Evolutionary conservation across 2,888 invertebrate species (phyloP).

Genomic region (Drosophila austrosaltans): DNA sequence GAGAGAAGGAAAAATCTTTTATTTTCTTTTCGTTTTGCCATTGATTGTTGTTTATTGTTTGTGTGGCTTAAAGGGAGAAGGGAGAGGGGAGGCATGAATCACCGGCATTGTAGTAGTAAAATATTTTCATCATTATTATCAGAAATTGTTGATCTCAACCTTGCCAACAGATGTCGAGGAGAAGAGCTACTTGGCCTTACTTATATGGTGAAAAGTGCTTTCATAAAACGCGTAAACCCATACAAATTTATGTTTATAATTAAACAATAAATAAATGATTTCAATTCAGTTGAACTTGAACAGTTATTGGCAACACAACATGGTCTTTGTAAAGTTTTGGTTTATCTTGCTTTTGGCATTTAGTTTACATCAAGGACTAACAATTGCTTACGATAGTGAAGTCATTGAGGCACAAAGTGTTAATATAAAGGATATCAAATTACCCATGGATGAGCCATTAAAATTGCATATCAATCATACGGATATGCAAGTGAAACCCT

Average conservation of each 20-base stretch:
- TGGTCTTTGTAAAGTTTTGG: not conserved
- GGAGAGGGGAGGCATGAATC: slow-evolving; percentile 10
- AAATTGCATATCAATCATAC: slow-evolving; percentile 32
- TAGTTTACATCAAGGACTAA: slow-evolving; percentile 14
- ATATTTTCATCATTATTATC: slow-evolving; percentile 22
- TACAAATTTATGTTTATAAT: slow-evolving; percentile 18
- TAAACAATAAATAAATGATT: slow-evolving; percentile 41
- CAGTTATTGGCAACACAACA: slow-evolving; percentile 10
- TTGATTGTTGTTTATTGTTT: slow-evolving; percentile 42
- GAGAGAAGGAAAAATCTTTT: slow-evolving; percentile 21
- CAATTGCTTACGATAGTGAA: slow-evolving; percentile 57
- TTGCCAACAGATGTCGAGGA: slow-evolving; percentile 39
- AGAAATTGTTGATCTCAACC: slow-evolving; percentile 32
- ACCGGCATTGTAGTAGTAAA: slow-evolving; percentile 26
- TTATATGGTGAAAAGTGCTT: slow-evolving; percentile 60
- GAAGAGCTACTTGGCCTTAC: slow-evolving; percentile 62
- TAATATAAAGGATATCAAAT: slow-evolving; percentile 15
- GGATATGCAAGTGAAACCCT: slow-evolving; percentile 63
- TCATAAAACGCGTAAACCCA: slow-evolving; percentile 43
- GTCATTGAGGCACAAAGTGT: slow-evolving; percentile 54
- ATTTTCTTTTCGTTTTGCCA: slow-evolving; percentile 38
- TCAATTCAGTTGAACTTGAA: slow-evolving; percentile 47
- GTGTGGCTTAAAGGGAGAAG: not conserved
- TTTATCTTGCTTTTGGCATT: slow-evolving; percentile 12
- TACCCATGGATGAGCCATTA: slow-evolving; percentile 4